Evolutionary conservation across 2,113 vertebrate genomes (phyloP), one percentile per base, ranked within the genome.

Genomic region (Zosterops lateralis): DNA sequence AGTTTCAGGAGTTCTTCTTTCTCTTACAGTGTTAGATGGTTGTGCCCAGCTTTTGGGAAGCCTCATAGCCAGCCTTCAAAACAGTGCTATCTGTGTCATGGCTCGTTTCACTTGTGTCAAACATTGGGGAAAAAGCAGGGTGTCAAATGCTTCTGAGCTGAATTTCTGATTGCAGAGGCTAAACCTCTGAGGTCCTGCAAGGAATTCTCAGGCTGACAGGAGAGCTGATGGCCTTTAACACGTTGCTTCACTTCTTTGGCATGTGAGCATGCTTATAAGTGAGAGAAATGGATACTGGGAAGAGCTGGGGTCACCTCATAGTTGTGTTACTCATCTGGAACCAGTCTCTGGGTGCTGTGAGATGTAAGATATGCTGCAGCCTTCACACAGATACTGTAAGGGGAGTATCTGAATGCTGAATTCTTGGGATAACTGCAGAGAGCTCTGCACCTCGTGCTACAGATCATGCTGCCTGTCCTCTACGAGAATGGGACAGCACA

Each of bases 381-480:
- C 56, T 87, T 92, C 26, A 5, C 8, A 1, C 64, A 62, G 58
- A 88, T 77, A 87, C 91, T 94, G 82, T 90, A 92, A 94, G 67
- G 91, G 87, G 81, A 94, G 82, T 88, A n/a, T n/a, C n/a, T n/a
- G n/a, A n/a, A n/a, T 21, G 72, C 57, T 74, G 82, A 53, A 94
- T 96, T 95, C 85, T 14, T 91, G 75, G 61, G 64, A 95, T 95
- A 64, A 48, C 82, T 90, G 71, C 45, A 8, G 72, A 77, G 71
- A 36, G 72, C 96, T 86, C 87, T 81, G 90, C 71, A 67, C 91
- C 87, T 80, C 82, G 60, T 95, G 95, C 93, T 95, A 24, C 64
- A n/a, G 87, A 90, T 95, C 95, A 95, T 2, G 6, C 96, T 89
- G 87, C 64, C 93, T 14, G 70, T 74, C 36, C 68, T 76, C 68